phyloP scores from a whole-genome alignment of 2,113 vertebrate species.

The Hyperopisus bebe region DNA sequence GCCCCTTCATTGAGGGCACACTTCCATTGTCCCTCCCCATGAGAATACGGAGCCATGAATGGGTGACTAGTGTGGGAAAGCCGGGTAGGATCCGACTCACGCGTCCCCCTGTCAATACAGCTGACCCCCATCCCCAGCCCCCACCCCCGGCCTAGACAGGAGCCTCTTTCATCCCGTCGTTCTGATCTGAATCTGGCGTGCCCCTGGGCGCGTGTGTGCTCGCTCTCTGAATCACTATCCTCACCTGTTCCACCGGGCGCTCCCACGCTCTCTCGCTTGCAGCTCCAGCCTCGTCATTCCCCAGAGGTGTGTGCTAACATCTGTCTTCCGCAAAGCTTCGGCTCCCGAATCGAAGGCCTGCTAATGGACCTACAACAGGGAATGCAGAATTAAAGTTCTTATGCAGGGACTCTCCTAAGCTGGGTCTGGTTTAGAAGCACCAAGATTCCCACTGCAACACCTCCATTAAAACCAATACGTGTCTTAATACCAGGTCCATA shows the following conservation, averaged over 20 bases:
- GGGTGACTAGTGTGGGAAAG: constrained; percentile 55
- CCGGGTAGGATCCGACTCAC: constrained; percentile 47
- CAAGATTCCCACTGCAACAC: background rate
- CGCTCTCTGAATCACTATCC: constrained; percentile 25
- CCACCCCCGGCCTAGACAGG: constrained; percentile 8
- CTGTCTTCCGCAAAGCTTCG: constrained; percentile 19
- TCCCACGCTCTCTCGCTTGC: background rate
- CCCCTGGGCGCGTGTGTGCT: constrained; percentile 39
- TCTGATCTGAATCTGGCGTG: constrained; percentile 36
- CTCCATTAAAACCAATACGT: background rate
- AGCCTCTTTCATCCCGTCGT: constrained; percentile 20
- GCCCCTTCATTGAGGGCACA: constrained; percentile 45
- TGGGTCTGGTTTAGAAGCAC: background rate
- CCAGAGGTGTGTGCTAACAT: constrained; percentile 25
- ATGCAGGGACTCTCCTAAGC: background rate
- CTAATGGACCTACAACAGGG: background rate
- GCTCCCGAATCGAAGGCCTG: background rate
- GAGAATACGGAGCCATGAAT: constrained; percentile 48
- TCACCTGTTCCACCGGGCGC: constrained; percentile 25
- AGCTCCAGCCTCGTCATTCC: background rate
- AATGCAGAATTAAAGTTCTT: background rate
- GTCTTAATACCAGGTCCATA: background rate
- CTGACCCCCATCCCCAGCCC: background rate
- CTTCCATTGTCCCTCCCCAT: constrained; percentile 47
- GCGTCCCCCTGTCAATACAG: constrained; percentile 49